Evolutionary conservation across 1,140 invertebrate species (phyloP), one percentile per base, ranked within the genome.

Genomic region (Drosophila repleta): DNA sequence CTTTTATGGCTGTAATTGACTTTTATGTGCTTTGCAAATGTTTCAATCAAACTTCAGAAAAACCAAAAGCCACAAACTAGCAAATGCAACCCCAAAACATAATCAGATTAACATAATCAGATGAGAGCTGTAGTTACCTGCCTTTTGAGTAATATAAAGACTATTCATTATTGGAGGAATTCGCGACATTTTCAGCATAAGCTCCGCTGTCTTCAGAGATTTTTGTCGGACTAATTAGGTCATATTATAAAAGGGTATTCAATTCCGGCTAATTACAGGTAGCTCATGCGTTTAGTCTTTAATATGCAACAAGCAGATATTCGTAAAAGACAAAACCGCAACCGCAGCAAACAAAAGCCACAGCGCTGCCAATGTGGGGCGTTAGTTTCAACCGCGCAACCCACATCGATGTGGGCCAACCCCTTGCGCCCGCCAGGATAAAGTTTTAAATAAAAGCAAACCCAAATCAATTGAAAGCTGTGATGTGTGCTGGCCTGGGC

Each of bases 11-110:
- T 63, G 41, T 87, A 81, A 85, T 85, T 85, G 78, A 78, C 67
- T 76, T 79, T 62, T 69, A 68, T 84, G 72, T 76, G 60, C 60
- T 66, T 60, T 65, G 63, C 74, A 71, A 81, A 85, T 74, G 82
- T 82, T 85, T 85, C 71, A 77, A 85, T 85, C 78, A 76, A 75
- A 75, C 32, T 67, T 46, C 37, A 62, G 53, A 39, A 35, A 29
- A 8, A 61, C 35, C 15, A 32, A 13, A 66, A 43, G n/a, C 55
- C 55, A 45, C 41, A 26, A 29, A 11, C 10, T 10, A 41, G 20
- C 17, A 57, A 29, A 46, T 20, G 10, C n/a, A 35, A 7, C 29
- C 7, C 21, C 51, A 13, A n/a, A 15, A 3, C 13, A 13, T 6
- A 4, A 26, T 5, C 24, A 26, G 24, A 1, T 24, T 24, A 24